These are phyloP conservation scores for Gorsachius goisagi DNA, from an alignment of 2,113 vertebrate species.

Conservation along the genomic window DNA sequence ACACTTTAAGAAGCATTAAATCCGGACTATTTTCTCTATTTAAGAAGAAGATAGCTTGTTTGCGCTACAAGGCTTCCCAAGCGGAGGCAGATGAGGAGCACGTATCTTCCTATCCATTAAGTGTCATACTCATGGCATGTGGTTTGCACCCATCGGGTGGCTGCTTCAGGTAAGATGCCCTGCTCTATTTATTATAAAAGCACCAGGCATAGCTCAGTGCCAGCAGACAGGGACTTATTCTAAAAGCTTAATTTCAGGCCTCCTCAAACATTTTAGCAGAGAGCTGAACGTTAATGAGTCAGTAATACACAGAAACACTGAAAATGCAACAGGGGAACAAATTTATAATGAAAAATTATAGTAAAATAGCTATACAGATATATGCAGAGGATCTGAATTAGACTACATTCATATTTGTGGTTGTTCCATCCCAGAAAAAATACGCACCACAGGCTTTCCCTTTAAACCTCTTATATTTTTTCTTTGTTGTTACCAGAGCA, in stretches of 20 bases:
- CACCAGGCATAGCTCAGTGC: background rate
- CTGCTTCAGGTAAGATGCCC: background rate
- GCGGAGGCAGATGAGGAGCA: background rate
- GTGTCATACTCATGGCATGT: background rate
- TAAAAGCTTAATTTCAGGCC: background rate
- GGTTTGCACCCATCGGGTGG: background rate
- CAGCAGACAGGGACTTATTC: fast-evolving
- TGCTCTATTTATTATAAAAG: background rate
- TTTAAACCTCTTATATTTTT: background rate
- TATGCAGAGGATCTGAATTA: background rate
- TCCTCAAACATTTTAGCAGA: background rate
- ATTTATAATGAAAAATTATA: background rate
- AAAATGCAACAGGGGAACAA: background rate
- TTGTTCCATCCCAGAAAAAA: background rate
- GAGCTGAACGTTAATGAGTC: background rate
- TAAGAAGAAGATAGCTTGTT: background rate
- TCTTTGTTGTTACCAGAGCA: background rate
- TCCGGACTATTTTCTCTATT: background rate
- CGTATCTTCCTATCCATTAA: background rate
- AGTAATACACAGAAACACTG: background rate
- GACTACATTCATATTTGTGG: background rate
- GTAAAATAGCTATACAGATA: background rate
- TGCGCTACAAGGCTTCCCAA: background rate
- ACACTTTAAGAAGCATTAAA: too few relatives aligned
- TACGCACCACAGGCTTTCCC: background rate